These are phyloP conservation scores for Typhlichthys eigenmanni DNA, from an alignment of 2,797 vertebrate species.

Conservation along the genomic window DNA sequence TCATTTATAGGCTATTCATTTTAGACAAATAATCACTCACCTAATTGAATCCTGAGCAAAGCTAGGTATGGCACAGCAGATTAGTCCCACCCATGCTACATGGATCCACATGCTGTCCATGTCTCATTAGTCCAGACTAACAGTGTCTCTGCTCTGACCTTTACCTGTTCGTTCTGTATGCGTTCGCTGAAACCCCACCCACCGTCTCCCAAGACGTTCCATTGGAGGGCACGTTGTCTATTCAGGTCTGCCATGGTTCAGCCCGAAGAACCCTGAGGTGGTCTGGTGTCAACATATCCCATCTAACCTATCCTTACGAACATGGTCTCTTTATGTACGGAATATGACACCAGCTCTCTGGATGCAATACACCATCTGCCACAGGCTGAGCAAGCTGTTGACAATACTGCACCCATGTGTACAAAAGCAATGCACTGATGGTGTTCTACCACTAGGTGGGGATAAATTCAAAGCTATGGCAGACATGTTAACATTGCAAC, in stretches of 20 bases:
- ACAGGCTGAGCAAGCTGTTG: too few relatives aligned
- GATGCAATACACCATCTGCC: slow-evolving; percentile 36
- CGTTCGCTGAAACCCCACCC: slow-evolving; percentile 39
- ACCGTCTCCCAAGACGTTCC: slow-evolving; percentile 1
- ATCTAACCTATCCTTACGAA: too few relatives aligned
- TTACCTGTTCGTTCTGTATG: slow-evolving; percentile 1
- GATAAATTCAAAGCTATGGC: slow-evolving; percentile 28
- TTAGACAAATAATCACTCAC: slow-evolving; percentile 31
- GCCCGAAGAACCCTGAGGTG: not conserved
- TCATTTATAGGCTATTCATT: not conserved
- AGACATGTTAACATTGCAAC: not conserved
- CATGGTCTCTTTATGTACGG: not conserved
- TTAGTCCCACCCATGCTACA: slow-evolving; percentile 35
- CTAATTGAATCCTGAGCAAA: slow-evolving; percentile 31
- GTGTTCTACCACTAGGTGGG: slow-evolving; percentile 47
- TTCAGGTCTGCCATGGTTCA: slow-evolving; percentile 15
- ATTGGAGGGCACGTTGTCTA: too few relatives aligned
- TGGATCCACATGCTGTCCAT: slow-evolving; percentile 54
- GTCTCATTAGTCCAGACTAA: slow-evolving; percentile 1
- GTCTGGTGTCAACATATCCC: not conserved
- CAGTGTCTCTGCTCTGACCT: not conserved
- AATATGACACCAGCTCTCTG: too few relatives aligned
- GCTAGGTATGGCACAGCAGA: slow-evolving; percentile 15
- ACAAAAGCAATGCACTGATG: not conserved
- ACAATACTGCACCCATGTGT: slow-evolving; percentile 9